Evolutionary conservation across 2,113 vertebrate genomes (phyloP).

Genomic region (Coptodon rendalli): DNA sequence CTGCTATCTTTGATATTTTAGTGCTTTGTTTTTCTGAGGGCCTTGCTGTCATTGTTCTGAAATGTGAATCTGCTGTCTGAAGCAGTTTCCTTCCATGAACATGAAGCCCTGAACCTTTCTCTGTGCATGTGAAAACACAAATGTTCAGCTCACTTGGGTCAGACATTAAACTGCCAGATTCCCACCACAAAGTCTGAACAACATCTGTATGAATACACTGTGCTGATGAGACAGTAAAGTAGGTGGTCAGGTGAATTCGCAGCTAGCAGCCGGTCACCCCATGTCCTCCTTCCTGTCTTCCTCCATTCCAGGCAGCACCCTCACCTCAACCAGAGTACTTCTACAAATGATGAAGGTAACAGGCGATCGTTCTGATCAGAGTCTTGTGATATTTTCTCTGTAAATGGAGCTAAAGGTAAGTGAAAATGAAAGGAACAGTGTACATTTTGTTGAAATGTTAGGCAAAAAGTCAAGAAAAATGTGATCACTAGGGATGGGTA

Average conservation of each 20-base stretch:
- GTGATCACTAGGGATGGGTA: too few relatives aligned
- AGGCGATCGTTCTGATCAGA: not conserved
- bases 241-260: not conserved
- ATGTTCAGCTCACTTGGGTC: rapidly evolving
- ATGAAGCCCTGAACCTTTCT: not conserved
- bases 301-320: not conserved
- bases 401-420: not conserved
- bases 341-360: not conserved
- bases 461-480: not conserved
- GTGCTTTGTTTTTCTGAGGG: not conserved
- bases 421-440: not conserved
- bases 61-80: not conserved
- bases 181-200: not conserved
- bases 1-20: not conserved
- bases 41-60: not conserved
- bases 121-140: not conserved
- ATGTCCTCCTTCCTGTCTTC: not conserved
- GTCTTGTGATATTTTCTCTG: not conserved
- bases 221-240: not conserved
- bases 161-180: not conserved
- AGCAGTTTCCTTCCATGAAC: not conserved
- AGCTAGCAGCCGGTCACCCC: not conserved
- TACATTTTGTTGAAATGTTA: not conserved
- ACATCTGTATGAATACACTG: not conserved
- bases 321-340: not conserved